Base-by-base conservation (phyloP, 1,140 invertebrate species). In the Teleogryllus occipitalis region DNA sequence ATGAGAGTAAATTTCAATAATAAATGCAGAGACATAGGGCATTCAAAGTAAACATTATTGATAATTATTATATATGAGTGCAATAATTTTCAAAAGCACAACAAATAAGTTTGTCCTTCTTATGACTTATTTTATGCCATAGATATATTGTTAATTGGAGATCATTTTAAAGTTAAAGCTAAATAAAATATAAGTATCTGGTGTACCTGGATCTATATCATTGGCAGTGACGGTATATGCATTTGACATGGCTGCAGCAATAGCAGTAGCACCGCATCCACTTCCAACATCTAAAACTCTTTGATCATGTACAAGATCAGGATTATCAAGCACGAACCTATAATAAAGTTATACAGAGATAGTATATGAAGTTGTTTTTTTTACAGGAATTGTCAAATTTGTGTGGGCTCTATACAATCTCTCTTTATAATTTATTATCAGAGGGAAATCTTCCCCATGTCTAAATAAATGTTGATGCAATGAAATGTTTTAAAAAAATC, bases 1-100 rank as follows among this genome's bases (percentile, higher is more conserved):
- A 84, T 80, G 79, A 83, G 87, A 88, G 87, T 87, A 89, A 88
- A 87, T 88, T 88, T 88, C 86, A 89, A 88, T 8, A 79, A 78
- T 14, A 74, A 82, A 18, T 78, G 76, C 76, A 77, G 1, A 27
- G 46, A 47, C 12, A n/a, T 73, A 21, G 47, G 49, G 8, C 7
- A 7, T 54, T 7, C 8, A 49, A 21, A 15, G 8, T 10, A 73
- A 14, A 77, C 12, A 49, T 48, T n/a, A 10, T 75, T 18, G 27
- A 39, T 39, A 5, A 39, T 39, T 39, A 5, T 46, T 76, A 4
- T 76, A 14, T 76, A 46, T 3, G 3, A 76, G 39, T 76, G 22
- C 7, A 76, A 46, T 27, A 3, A 76, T 76, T 46, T 76, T 46
- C 75, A 76, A 22, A 76, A 22, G 22, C 22, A 75, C 22, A 46